Percentiles rank a stretch among this genome's conserved stretches.
These are phyloP conservation scores for Hirtodrosophila confusa DNA, from an alignment of 2,888 invertebrate genomes.

Conservation along the genomic window DNA sequence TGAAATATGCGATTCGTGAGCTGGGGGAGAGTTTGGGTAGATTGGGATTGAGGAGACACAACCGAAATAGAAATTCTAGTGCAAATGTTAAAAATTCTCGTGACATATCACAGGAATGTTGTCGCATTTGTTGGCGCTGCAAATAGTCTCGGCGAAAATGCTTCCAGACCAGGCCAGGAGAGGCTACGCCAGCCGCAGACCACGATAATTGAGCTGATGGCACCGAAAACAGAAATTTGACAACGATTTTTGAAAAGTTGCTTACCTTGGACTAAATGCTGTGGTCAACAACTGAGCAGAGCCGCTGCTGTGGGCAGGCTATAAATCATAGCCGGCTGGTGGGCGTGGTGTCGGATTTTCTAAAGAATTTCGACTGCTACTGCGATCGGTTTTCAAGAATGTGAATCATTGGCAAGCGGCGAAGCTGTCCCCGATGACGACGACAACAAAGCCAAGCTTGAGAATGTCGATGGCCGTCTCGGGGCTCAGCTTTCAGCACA, in stretches of 20 bases:
- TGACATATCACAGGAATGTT: constrained; percentile 69
- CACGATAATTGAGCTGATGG: constrained; percentile 42
- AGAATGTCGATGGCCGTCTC: constrained; percentile 26
- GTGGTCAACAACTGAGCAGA: constrained; percentile 40
- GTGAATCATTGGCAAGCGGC: constrained; percentile 55
- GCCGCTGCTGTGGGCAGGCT: constrained; percentile 38
- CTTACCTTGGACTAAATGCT: constrained; percentile 77
- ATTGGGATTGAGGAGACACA: constrained; percentile 1
- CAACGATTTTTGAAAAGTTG: constrained; percentile 55
- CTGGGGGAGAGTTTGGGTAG: constrained; percentile 8
- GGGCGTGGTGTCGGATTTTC: constrained; percentile 63
- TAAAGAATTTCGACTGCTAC: constrained; percentile 61
- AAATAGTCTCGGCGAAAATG: constrained; percentile 42
- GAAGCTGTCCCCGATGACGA: constrained; percentile 31
- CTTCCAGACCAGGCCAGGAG: constrained; percentile 43
- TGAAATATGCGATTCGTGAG: constrained; percentile 17
- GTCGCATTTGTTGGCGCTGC: constrained; percentile 22
- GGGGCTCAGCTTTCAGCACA: constrained; percentile 64
- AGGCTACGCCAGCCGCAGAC: constrained; percentile 1
- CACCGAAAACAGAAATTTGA: constrained; percentile 42
- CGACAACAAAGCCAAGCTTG: constrained; percentile 14
- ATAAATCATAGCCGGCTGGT: constrained; percentile 59
- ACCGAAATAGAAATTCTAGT: constrained; percentile 69
- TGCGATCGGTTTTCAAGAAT: constrained; percentile 65
- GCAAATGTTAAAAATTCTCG: constrained; percentile 68